These are phyloP conservation scores for Halcyon chelicuti DNA, from an alignment of 2,797 vertebrate genomes.

Conservation along the genomic window DNA sequence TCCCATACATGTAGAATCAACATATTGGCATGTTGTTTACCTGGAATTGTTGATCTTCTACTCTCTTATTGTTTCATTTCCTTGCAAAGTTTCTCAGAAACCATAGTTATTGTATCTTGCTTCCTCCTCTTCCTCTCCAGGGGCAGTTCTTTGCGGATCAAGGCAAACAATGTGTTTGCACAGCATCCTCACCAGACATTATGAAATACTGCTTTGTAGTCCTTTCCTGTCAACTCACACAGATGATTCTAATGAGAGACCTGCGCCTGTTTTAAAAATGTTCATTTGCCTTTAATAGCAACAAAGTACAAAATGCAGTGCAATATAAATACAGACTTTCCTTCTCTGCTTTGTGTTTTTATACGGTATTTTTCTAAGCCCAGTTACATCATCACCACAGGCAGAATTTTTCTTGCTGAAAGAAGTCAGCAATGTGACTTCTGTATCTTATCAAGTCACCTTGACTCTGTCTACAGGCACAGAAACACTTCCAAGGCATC, in stretches of 20 bases:
- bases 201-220: slow-evolving; percentile 12
- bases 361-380: background rate
- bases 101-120: slow-evolving; percentile 27
- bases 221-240: background rate
- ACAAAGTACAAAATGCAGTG: background rate
- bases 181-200: slow-evolving; percentile 25
- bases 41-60: background rate
- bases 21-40: slow-evolving; percentile 29
- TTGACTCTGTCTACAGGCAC: background rate
- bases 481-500: background rate
- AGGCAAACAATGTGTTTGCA: slow-evolving; percentile 36
- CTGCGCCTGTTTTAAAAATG: background rate
- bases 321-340: background rate
- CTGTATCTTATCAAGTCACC: background rate
- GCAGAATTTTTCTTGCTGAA: background rate
- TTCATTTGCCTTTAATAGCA: background rate
- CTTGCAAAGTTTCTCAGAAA: slow-evolving; percentile 42
- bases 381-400: background rate
- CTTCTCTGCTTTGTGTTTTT: background rate
- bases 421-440: background rate
- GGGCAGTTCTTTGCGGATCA: slow-evolving; percentile 5
- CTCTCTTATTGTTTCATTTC: slow-evolving; percentile 58
- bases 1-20: slow-evolving; percentile 15
- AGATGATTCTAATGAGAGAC: background rate
- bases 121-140: slow-evolving; percentile 66